Evolutionary conservation across 2,797 vertebrate genomes (phyloP).

Genomic region (Diplodus sargus): DNA sequence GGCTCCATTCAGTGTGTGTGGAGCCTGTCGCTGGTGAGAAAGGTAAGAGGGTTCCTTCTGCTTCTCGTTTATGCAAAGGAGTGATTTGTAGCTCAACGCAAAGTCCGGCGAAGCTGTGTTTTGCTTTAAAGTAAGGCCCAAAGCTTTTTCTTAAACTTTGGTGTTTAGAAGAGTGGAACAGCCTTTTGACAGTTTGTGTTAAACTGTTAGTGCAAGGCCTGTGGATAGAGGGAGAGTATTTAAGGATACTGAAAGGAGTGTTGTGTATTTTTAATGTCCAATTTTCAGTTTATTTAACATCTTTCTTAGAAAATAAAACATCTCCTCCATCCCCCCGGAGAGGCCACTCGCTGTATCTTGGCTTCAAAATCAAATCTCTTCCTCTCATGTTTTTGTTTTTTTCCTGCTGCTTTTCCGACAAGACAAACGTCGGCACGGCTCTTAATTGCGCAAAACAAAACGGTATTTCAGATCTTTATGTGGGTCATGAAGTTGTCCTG

Average conservation of each 20-base stretch:
- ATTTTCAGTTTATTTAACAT: not conserved
- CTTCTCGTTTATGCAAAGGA: constrained; percentile 5
- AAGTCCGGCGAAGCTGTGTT: not conserved
- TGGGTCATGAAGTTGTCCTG: constrained; percentile 7
- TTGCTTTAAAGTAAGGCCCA: not conserved
- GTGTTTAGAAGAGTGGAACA: not conserved
- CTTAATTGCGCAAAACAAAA: not conserved
- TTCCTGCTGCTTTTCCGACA: not conserved
- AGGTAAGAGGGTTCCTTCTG: constrained; percentile 58
- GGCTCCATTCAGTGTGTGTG: constrained; percentile 21
- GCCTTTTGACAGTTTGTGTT: not conserved
- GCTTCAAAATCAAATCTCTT: not conserved
- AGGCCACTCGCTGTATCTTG: no score
- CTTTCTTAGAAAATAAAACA: no score
- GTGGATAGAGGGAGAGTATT: not conserved
- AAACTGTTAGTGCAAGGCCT: not conserved
- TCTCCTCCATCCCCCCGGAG: no score
- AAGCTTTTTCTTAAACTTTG: not conserved
- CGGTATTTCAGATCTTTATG: not conserved
- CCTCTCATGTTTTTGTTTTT: not conserved
- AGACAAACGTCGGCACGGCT: not conserved
- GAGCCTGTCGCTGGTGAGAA: not conserved
- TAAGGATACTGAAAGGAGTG: not conserved
- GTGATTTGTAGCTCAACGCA: not conserved
- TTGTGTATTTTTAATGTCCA: not conserved